phyloP scores from a whole-genome alignment of 1,140 invertebrate species.

The Procambarus clarkii region DNA sequence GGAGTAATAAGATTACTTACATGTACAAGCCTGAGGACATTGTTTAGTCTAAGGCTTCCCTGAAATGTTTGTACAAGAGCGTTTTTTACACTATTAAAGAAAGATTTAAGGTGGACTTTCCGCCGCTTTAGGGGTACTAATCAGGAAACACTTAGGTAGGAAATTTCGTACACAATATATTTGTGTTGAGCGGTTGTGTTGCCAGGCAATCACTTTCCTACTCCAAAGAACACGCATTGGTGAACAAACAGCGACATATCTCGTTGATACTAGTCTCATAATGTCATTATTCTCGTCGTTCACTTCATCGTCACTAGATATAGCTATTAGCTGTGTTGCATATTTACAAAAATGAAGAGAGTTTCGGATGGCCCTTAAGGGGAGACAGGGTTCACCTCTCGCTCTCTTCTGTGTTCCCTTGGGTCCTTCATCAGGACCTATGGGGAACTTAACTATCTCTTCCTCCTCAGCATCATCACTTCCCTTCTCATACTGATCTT shows the following conservation, averaged over 20 bases:
- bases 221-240: background rate
- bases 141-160: background rate
- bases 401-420: background rate
- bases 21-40: background rate
- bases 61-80: background rate
- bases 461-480: background rate
- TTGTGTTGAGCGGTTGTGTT: background rate
- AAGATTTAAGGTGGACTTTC: background rate
- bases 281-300: background rate
- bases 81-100: background rate
- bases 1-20: background rate
- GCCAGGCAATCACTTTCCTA: background rate
- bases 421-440: background rate
- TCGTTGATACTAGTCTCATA: background rate
- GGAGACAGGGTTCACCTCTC: conserved; percentile 23
- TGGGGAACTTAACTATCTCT: background rate
- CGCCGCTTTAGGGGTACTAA: background rate
- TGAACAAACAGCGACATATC: background rate
- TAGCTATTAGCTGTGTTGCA: background rate
- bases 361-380: background rate
- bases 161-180: background rate
- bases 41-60: background rate
- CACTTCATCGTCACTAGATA: background rate
- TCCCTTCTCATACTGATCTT: background rate
- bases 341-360: background rate